Evolutionary conservation across 2,888 invertebrate species (phyloP).

Genomic region (Sinohyriopsis cumingii): DNA sequence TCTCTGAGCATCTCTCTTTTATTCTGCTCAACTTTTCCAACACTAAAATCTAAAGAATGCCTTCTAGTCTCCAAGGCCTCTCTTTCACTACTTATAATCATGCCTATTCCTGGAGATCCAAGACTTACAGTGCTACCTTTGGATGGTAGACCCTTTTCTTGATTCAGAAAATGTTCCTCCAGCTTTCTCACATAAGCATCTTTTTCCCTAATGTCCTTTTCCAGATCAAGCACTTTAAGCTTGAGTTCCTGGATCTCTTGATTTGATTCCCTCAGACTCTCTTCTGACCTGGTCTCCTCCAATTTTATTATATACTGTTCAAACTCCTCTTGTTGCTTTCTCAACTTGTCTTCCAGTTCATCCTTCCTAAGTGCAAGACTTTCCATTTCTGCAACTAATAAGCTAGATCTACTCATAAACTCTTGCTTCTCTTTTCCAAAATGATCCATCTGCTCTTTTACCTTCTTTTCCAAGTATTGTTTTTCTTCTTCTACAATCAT

Average conservation of each 20-base stretch:
- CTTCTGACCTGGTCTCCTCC: no score
- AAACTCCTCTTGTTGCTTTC: slow-evolving; percentile 7
- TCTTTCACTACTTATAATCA: no score
- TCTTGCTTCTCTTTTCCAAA: slow-evolving; percentile 36
- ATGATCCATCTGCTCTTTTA: slow-evolving; percentile 27
- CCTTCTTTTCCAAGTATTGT: slow-evolving; percentile 17
- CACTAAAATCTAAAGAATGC: no score
- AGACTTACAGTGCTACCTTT: no score
- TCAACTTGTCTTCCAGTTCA: slow-evolving; percentile 14
- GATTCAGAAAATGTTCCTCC: slow-evolving; percentile 45
- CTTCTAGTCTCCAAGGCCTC: no score
- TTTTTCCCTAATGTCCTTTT: slow-evolving; percentile 43
- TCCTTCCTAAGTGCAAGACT: slow-evolving; percentile 7
- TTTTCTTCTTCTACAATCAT: slow-evolving; percentile 24
- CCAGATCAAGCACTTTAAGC: slow-evolving; percentile 31
- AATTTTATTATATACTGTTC: background rate
- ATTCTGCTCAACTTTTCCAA: no score
- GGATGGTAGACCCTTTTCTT: slow-evolving; percentile 22
- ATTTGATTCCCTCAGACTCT: no score
- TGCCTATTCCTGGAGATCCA: no score
- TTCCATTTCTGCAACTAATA: slow-evolving; percentile 7
- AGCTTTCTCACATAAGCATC: slow-evolving; percentile 45
- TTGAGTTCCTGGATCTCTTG: slow-evolving; percentile 18
- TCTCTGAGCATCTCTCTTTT: no score
- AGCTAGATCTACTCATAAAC: slow-evolving; percentile 15